These are phyloP conservation scores for Coelinius sp. DNA, from an alignment of 2,888 invertebrate species.

Conservation along the genomic window DNA sequence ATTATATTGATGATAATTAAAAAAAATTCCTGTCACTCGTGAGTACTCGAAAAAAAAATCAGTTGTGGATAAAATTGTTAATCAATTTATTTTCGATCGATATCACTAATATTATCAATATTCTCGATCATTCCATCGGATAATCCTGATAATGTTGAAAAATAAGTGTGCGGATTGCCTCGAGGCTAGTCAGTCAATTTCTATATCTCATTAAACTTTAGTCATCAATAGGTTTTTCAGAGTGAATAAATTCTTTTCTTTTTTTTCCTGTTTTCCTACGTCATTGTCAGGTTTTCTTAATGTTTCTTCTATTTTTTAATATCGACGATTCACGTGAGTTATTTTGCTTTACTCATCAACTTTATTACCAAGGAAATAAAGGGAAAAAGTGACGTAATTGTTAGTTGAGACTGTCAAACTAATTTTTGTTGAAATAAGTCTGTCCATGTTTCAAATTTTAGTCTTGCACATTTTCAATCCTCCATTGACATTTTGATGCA, in stretches of 20 bases:
- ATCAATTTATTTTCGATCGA: neutral
- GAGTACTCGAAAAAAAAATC: neutral
- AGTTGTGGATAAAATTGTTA: neutral
- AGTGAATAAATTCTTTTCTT: neutral
- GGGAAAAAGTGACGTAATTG: no score
- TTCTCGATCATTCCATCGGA: slow-evolving; percentile 32
- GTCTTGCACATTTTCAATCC: no score
- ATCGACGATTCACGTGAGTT: neutral
- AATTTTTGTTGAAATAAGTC: no score
- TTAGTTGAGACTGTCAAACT: no score
- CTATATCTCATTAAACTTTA: neutral
- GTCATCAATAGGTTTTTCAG: neutral
- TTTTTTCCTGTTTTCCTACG: neutral
- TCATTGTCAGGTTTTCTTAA: neutral
- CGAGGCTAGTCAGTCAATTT: neutral
- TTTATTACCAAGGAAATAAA: neutral
- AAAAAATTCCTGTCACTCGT: no score
- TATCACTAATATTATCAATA: no score
- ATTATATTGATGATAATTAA: no score
- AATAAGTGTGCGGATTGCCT: neutral
- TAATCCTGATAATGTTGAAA: neutral
- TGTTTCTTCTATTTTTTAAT: neutral
- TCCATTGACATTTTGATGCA: neutral
- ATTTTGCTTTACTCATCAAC: neutral
- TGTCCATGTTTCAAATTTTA: no score